phyloP scores from a whole-genome alignment of 2,797 vertebrate genomes.

The Helicolenus hilgendorfi region DNA sequence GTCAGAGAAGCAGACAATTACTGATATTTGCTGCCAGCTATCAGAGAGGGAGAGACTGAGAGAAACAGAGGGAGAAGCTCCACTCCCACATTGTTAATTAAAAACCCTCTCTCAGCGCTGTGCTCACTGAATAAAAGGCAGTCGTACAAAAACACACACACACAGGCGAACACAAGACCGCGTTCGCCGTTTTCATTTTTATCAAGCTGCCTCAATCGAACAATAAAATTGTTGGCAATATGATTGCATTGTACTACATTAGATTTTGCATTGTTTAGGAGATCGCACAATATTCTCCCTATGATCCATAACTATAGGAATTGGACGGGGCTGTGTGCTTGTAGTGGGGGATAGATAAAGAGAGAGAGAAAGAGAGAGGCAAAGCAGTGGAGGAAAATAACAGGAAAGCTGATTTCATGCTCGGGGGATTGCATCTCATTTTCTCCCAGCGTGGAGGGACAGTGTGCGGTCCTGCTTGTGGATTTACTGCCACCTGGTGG shows the following conservation, averaged over 20 bases:
- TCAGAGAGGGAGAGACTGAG: constrained; percentile 60
- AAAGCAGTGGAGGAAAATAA: constrained; percentile 75
- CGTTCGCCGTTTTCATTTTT: constrained; percentile 2
- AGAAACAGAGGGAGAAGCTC: constrained; percentile 62
- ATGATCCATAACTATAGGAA: constrained; percentile 67
- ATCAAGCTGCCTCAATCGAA: constrained; percentile 41
- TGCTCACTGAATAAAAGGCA: constrained; percentile 59
- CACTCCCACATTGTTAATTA: constrained; percentile 84
- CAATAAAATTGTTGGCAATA: constrained; percentile 31
- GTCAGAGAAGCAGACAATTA: constrained; percentile 80
- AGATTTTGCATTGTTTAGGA: constrained; percentile 53
- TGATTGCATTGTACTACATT: constrained; percentile 31
- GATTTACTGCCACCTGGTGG: constrained; percentile 84
- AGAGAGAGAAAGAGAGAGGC: constrained; percentile 43
- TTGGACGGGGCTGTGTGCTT: constrained; percentile 33
- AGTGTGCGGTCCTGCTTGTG: constrained; percentile 26
- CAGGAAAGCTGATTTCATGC: constrained; percentile 88
- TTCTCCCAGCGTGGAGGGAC: constrained; percentile 30
- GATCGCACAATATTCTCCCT: constrained; percentile 47
- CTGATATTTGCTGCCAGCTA: constrained; percentile 85
- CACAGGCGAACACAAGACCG: constrained; percentile 3
- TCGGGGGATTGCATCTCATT: constrained; percentile 85
- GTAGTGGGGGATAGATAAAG: background rate
- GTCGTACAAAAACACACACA: constrained; percentile 41
- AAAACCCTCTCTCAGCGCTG: constrained; percentile 68